Percentiles rank a stretch among this genome's conserved stretches.
Evolutionary conservation across 2,113 vertebrate genomes (phyloP).

Genomic region (Eulacestoma nigropectus): DNA sequence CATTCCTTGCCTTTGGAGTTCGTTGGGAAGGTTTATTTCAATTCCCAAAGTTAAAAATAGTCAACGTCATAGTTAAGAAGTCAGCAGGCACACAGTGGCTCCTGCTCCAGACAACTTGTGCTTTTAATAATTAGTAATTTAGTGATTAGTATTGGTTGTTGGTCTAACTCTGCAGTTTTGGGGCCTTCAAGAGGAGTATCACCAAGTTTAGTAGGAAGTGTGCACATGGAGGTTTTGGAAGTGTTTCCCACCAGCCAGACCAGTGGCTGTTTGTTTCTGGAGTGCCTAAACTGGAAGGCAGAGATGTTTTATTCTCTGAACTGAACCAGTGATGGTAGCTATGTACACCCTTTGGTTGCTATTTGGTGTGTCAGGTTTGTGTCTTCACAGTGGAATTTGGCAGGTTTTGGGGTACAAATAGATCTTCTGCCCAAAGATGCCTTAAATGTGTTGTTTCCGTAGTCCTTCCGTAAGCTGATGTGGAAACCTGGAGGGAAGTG

Average conservation of each 20-base stretch:
- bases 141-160: background rate
- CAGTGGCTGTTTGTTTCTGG: background rate
- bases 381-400: background rate
- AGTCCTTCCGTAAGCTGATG: accelerated
- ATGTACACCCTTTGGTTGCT: background rate
- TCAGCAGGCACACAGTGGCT: accelerated
- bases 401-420: background rate
- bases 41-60: constrained; percentile 20
- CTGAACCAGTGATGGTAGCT: accelerated
- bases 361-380: accelerated
- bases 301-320: background rate
- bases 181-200: background rate
- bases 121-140: background rate
- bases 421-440: background rate
- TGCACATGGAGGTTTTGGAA: accelerated
- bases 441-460: background rate
- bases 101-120: background rate
- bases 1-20: background rate
- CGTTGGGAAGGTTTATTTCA: background rate
- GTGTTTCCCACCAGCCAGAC: background rate
- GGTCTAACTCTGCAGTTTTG: background rate
- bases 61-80: background rate
- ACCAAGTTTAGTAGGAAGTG: background rate
- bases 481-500: background rate
- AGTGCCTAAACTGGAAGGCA: background rate